Evolutionary conservation across 2,888 invertebrate genomes (phyloP).

Genomic region (Melitaea athalia): DNA sequence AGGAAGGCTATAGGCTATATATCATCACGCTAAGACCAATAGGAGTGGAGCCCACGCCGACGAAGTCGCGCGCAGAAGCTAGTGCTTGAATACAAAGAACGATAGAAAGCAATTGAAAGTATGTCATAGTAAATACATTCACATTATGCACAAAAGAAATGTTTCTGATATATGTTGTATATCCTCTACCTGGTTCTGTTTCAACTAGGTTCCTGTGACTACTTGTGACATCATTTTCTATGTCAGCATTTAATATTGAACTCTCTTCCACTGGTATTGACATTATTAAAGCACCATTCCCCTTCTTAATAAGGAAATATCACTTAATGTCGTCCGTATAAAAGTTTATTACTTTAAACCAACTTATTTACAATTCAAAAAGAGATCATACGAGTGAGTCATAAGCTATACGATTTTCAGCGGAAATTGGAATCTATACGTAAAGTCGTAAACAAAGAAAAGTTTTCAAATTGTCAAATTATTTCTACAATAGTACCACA

Average conservation of each 20-base stretch:
- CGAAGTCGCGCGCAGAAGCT: too few species aligned
- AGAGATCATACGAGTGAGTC: slow-evolving; percentile 28
- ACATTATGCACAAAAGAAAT: neutral
- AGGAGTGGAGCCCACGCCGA: too few species aligned
- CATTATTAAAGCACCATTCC: slow-evolving; percentile 57
- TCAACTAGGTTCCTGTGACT: slow-evolving; percentile 66
- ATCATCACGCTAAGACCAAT: too few species aligned
- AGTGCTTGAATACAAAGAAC: too few species aligned
- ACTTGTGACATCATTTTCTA: slow-evolving; percentile 70
- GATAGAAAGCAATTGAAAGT: neutral
- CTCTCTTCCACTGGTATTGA: slow-evolving; percentile 69
- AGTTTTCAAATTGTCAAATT: slow-evolving; percentile 11
- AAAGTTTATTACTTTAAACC: slow-evolving; percentile 2
- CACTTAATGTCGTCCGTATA: slow-evolving; percentile 2
- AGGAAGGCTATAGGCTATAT: too few species aligned
- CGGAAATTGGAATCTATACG: slow-evolving; percentile 22
- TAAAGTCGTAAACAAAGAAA: slow-evolving; percentile 39
- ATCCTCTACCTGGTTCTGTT: slow-evolving; percentile 59
- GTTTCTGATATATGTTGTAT: neutral
- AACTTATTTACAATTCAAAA: slow-evolving; percentile 6
- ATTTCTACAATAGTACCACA: neutral
- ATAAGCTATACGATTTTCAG: slow-evolving; percentile 13
- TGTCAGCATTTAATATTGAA: slow-evolving; percentile 72
- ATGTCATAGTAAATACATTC: neutral
- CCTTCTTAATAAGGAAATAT: slow-evolving; percentile 16